phyloP scores from a whole-genome alignment of 2,113 vertebrate genomes.

The Pseudorhombus dupliciocellatus region DNA sequence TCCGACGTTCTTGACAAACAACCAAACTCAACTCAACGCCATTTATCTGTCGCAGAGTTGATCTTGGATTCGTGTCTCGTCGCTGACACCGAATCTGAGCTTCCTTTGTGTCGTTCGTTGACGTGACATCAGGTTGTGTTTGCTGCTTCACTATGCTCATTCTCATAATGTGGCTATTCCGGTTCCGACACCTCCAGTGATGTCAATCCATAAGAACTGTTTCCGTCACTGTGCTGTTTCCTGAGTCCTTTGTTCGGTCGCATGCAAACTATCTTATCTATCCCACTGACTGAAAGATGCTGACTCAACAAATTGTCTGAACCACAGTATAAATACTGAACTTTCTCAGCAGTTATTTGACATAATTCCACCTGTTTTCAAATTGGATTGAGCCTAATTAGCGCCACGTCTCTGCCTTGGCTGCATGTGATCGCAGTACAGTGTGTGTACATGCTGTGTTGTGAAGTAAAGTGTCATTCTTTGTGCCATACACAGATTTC shows the following conservation, averaged over 20 bases:
- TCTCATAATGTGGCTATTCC: constrained; percentile 1
- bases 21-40: constrained; percentile 16
- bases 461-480: constrained; percentile 73
- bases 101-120: background rate
- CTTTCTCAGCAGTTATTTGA: background rate
- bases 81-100: background rate
- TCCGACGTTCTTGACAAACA: background rate
- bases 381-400: background rate
- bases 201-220: background rate
- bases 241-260: background rate
- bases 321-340: no score
- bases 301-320: no score
- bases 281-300: no score
- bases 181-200: background rate
- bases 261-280: constrained; percentile 31
- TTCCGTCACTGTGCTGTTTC: background rate
- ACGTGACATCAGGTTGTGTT: constrained; percentile 42
- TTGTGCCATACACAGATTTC: constrained; percentile 68
- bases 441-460: constrained; percentile 69
- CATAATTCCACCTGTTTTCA: background rate
- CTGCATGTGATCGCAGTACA: constrained; percentile 68
- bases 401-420: background rate
- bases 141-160: constrained; percentile 70
- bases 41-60: constrained; percentile 1
- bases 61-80: constrained; percentile 27